phyloP scores from a whole-genome alignment of 2,888 invertebrate genomes.

The Graphium colonna region DNA sequence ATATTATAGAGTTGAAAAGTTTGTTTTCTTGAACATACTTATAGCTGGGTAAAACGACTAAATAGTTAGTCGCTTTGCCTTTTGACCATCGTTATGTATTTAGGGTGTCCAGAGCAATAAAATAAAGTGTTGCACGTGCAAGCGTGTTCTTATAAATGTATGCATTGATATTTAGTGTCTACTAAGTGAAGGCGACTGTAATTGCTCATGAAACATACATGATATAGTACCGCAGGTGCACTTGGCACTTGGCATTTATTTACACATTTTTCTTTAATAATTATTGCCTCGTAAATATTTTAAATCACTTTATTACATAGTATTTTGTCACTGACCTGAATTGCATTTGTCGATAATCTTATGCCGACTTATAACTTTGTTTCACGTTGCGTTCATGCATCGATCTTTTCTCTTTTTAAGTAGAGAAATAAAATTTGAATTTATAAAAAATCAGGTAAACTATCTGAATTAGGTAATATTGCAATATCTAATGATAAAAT shows the following conservation, averaged over 20 bases:
- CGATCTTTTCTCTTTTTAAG: too few relatives aligned
- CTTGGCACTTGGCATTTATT: constrained; percentile 2
- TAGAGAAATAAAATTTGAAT: neutral
- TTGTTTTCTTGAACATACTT: too few relatives aligned
- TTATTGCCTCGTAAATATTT: constrained; percentile 16
- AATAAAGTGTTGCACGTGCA: too few relatives aligned
- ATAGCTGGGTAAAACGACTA: too few relatives aligned
- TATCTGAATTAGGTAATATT: neutral
- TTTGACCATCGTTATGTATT: too few relatives aligned
- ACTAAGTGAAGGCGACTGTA: constrained; percentile 42
- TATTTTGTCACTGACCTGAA: constrained; percentile 17
- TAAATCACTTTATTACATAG: constrained; percentile 4
- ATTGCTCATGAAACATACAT: constrained; percentile 57
- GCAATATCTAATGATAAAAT: neutral
- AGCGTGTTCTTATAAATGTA: neutral
- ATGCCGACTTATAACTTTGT: neutral
- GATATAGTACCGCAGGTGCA: constrained; percentile 17
- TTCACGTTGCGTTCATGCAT: too few relatives aligned
- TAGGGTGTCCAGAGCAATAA: too few relatives aligned
- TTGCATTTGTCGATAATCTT: neutral
- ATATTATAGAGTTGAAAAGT: too few relatives aligned
- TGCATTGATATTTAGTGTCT: constrained; percentile 41
- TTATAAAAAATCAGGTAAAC: neutral
- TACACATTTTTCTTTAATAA: constrained; percentile 14
- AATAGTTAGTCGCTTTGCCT: too few relatives aligned